A percentile compares a stretch with the other conserved stretches of the same genome.
phyloP scores from a whole-genome alignment of 2,888 invertebrate genomes.

The Dasysyrphus tricinctus region DNA sequence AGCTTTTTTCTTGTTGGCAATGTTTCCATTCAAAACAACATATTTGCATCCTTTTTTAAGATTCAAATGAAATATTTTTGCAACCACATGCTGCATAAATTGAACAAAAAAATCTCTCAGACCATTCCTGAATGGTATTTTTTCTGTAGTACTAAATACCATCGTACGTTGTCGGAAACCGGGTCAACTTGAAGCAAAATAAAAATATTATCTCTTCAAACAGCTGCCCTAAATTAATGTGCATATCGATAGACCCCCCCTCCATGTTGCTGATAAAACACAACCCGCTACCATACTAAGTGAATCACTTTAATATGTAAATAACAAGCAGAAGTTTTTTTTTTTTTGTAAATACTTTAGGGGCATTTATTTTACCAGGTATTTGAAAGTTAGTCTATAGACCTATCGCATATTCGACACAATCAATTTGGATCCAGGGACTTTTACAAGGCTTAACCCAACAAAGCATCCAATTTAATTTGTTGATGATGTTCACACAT shows the following conservation, averaged over 20 bases:
- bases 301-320: constrained; percentile 66
- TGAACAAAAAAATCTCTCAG: not conserved
- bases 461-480: constrained; percentile 64
- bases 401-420: constrained; percentile 28
- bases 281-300: constrained; percentile 42
- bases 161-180: not conserved
- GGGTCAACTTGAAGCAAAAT: constrained; percentile 27
- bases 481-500: constrained; percentile 53
- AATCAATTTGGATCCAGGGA: constrained; percentile 47
- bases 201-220: constrained; percentile 18
- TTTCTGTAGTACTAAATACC: constrained; percentile 46
- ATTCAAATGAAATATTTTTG: constrained; percentile 1
- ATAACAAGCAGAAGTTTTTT: constrained; percentile 39
- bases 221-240: constrained; percentile 50
- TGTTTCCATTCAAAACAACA: not conserved
- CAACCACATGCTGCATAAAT: constrained; percentile 2
- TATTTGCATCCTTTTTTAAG: not conserved
- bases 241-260: constrained; percentile 57
- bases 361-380: constrained; percentile 56
- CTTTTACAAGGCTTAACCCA: constrained; percentile 44
- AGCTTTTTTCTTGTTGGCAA: not conserved
- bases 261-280: constrained; percentile 35
- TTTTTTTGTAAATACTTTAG: constrained; percentile 10
- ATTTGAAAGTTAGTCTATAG: constrained; percentile 18
- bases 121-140: constrained; percentile 32